Evolutionary conservation across 2,797 vertebrate species (phyloP).

Genomic region (Silurus lanzhouensis): DNA sequence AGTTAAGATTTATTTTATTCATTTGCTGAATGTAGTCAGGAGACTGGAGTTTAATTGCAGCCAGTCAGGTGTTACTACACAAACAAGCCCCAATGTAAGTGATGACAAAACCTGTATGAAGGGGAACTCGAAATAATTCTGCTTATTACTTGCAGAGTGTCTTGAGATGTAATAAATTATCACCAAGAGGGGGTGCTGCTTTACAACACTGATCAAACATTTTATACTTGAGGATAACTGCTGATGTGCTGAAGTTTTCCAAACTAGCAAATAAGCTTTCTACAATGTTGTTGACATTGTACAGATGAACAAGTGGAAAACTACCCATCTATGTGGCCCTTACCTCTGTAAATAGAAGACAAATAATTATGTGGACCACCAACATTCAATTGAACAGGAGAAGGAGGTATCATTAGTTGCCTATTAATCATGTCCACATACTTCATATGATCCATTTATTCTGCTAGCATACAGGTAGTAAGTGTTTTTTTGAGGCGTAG

Average conservation of each 20-base stretch:
- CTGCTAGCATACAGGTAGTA: not conserved
- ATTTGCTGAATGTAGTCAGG: not conserved
- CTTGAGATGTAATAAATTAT: not conserved
- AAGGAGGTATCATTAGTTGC: not conserved
- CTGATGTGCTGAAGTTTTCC: not conserved
- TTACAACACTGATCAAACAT: not conserved
- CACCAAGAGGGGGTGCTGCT: conserved; percentile 22
- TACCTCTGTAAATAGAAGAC: not conserved
- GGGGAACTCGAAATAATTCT: not conserved
- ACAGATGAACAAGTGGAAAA: not conserved
- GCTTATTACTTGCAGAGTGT: not conserved
- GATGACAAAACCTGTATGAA: not conserved
- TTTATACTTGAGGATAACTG: not conserved
- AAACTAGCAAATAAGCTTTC: not conserved
- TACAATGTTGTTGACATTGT: not conserved
- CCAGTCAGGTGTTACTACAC: not conserved
- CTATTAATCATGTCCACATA: not conserved
- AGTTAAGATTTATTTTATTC: not conserved
- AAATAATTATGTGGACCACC: not conserved
- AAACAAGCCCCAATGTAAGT: not conserved
- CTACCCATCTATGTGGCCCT: not conserved
- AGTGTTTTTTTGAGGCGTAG: not conserved
- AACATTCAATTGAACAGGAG: not conserved
- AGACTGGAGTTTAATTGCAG: not conserved
- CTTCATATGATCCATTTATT: not conserved